Evolutionary conservation across 2,113 vertebrate species (phyloP), one percentile per base, ranked within the genome.

Genomic region (Camelus bactrianus): DNA sequence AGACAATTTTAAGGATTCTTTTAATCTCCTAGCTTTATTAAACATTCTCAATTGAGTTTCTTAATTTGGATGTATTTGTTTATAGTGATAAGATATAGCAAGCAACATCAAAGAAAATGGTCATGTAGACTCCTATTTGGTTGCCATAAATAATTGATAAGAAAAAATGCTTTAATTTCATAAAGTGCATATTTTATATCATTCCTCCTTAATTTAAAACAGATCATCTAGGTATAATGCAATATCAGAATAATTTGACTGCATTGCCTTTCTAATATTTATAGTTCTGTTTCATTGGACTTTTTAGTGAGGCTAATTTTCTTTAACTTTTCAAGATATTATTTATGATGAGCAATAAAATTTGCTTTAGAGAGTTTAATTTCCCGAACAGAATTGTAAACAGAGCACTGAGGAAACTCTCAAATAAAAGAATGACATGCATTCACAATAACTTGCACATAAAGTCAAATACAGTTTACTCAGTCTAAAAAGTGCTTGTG

Each of bases 331-430:
- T 95, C 13, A 73, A 77, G n/a, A 62, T 38, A 86, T 42, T 93
- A 64, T 82, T 93, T 85, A 89, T 83, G 19, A 89, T 35, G 9
- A 92, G 13, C 4, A 89, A 72, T 84, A 92, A 60, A 82, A 91
- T 81, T 85, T 89, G 15, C 60, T 73, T 95, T 54, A 38, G 8
- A 20, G 12, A 81, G 65, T 81, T 94, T 67, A 54, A 8, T 91
- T 96, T 96, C 35, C 50, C 32, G 72, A 77, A 52, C 26, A 79
- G 5, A 72, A 94, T 28, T 83, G 1, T 89, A 90, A 88, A 56
- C 58, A 94, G 1, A 84, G 5, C 38, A 64, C 12, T 35, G 42
- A 93, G 48, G 30, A 87, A 95, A 60, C 2, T 10, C 38, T 58
- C 8, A 10, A 89, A 80, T 69, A 60, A 80, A 73, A 77, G 22